Conservation (phyloP, 2,797 vertebrate genomes). For the Cetoscarus ocellatus region DNA sequence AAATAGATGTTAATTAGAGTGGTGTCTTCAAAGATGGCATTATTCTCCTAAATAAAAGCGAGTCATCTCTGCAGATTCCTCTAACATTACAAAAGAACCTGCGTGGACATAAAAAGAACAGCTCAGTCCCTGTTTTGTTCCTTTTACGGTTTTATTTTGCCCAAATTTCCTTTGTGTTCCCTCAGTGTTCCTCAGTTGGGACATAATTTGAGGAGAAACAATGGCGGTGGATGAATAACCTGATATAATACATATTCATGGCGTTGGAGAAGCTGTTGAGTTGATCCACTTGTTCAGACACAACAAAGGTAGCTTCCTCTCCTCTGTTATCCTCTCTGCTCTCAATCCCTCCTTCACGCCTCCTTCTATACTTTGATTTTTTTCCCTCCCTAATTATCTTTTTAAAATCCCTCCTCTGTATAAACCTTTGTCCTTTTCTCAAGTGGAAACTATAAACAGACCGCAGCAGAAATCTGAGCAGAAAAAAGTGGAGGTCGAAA, state of each 20-base stretch:
- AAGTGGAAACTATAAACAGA: conserved; percentile 76
- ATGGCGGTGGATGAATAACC: conserved; percentile 69
- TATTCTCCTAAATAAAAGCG: conserved; percentile 51
- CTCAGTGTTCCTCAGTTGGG: conserved; percentile 55
- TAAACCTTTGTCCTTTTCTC: conserved; percentile 75
- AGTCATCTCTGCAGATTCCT: conserved; percentile 59
- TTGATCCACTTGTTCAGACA: conserved; percentile 74
- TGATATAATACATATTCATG: conserved; percentile 81
- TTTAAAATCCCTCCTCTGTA: conserved; percentile 71
- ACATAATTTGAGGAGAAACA: conserved; percentile 70
- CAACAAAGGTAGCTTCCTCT: conserved; percentile 78
- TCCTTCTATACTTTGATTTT: conserved; percentile 71
- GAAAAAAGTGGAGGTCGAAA: conserved; percentile 32
- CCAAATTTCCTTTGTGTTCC: conserved; percentile 57
- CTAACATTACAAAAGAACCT: conserved; percentile 53
- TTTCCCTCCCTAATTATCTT: conserved; percentile 82
- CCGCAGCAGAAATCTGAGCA: conserved; percentile 47
- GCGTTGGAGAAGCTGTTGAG: conserved; percentile 57
- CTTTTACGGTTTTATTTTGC: conserved; percentile 58
- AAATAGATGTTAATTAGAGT: conserved; percentile 80
- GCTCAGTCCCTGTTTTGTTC: conserved; percentile 42
- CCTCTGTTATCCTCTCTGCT: conserved; percentile 70
- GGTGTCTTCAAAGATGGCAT: conserved; percentile 49
- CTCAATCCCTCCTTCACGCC: conserved; percentile 71
- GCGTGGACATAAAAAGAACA: conserved; percentile 58